Evolutionary conservation across 2,888 invertebrate species (phyloP).

Genomic region (Phortica magna): DNA sequence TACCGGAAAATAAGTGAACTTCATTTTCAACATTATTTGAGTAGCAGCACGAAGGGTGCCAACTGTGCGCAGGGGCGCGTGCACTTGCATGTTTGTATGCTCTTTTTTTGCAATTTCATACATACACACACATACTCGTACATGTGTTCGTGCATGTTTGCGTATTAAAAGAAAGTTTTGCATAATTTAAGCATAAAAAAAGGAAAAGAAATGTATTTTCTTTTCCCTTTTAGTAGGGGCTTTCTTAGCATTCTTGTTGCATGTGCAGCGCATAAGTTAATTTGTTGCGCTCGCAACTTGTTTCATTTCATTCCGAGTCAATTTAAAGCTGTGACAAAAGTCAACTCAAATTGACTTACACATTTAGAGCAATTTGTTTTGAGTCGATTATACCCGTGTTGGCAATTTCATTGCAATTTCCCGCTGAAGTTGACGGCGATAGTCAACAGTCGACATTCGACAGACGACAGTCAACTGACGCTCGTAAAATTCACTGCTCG

Average conservation of each 20-base stretch:
- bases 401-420: slow-evolving; percentile 38
- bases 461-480: background rate
- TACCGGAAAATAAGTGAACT: slow-evolving; percentile 38
- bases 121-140: background rate
- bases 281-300: slow-evolving; percentile 7
- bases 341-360: slow-evolving; percentile 30
- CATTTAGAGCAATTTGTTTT: slow-evolving; percentile 31
- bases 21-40: slow-evolving; percentile 33
- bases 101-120: background rate
- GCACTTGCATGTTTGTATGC: background rate
- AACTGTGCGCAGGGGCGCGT: background rate
- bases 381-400: slow-evolving; percentile 35
- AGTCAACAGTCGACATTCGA: background rate
- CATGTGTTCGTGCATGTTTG: background rate
- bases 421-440: slow-evolving; percentile 18
- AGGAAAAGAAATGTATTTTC: no score
- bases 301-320: slow-evolving; percentile 18
- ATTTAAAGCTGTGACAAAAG: slow-evolving; percentile 19
- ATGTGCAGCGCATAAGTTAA: slow-evolving; percentile 16
- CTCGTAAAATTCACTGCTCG: slow-evolving; percentile 44
- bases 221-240: background rate
- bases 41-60: slow-evolving; percentile 2
- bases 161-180: slow-evolving; percentile 5
- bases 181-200: slow-evolving; percentile 23
- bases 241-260: background rate